Evolutionary conservation across 2,113 vertebrate species (phyloP).

Genomic region (Chroicocephalus ridibundus): DNA sequence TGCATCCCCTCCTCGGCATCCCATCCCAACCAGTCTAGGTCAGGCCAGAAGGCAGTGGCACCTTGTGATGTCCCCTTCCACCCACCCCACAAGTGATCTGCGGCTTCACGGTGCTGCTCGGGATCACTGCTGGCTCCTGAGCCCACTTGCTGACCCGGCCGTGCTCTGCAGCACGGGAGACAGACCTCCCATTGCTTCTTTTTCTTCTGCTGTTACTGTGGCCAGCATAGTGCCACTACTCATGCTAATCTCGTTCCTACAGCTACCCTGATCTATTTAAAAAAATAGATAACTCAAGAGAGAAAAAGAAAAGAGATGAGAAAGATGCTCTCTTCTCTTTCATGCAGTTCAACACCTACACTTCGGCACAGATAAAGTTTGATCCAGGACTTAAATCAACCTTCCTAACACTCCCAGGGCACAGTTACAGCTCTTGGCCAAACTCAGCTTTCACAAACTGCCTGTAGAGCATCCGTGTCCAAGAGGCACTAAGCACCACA

Average conservation of each 20-base stretch:
- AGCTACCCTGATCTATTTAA: conserved; percentile 1
- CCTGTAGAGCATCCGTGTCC: neutral
- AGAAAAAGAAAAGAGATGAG: neutral
- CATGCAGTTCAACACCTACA: neutral
- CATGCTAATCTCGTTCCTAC: neutral
- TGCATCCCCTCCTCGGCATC: neutral
- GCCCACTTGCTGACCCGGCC: neutral
- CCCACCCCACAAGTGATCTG: neutral
- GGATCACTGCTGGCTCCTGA: neutral
- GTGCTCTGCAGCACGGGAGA: neutral
- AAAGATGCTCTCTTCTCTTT: neutral
- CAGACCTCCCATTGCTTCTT: neutral
- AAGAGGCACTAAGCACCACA: neutral
- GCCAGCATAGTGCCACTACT: neutral
- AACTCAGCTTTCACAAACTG: neutral
- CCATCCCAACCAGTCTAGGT: neutral
- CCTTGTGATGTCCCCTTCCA: neutral
- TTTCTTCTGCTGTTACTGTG: neutral
- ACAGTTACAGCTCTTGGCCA: neutral
- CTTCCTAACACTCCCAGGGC: neutral
- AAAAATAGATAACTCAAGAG: neutral
- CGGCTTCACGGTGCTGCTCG: neutral
- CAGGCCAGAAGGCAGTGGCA: neutral
- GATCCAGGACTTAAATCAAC: neutral
- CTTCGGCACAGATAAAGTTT: neutral